A percentile compares a stretch with the other conserved stretches of the same genome.
Evolutionary conservation across 2,113 vertebrate species (phyloP).

Genomic region (Eupsittula cactorum): DNA sequence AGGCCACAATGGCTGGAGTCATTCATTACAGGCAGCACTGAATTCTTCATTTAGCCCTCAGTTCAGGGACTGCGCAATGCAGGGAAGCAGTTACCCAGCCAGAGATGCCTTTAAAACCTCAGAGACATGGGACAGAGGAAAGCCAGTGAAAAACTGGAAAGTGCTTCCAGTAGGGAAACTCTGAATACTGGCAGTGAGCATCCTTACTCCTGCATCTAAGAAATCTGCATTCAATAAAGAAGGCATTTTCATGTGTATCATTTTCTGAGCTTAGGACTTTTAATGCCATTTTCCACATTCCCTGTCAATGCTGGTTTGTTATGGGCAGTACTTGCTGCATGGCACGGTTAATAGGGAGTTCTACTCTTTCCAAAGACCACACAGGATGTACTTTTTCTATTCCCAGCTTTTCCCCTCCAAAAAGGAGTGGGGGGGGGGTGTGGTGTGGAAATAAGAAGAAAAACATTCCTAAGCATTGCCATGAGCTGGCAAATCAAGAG

Average conservation of each 20-base stretch:
- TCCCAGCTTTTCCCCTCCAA: neutral
- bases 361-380: constrained; percentile 13
- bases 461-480: neutral
- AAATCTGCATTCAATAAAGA: neutral
- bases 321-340: neutral
- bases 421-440: too few relatives aligned
- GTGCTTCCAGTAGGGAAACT: neutral
- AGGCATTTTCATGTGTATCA: neutral
- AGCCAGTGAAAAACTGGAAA: neutral
- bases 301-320: neutral
- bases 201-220: neutral
- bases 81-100: neutral
- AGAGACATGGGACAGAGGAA: neutral
- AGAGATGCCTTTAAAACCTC: neutral
- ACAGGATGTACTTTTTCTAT: neutral
- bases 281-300: constrained; percentile 7
- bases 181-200: neutral
- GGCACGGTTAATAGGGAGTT: neutral
- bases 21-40: neutral
- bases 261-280: neutral
- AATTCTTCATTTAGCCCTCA: neutral
- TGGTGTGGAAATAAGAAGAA: neutral
- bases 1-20: neutral
- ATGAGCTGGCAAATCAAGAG: constrained; percentile 14
- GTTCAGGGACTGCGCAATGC: neutral